Evolutionary conservation across 2,113 vertebrate genomes (phyloP), one percentile per base, ranked within the genome.

Genomic region (Herpetotheres cachinnans): DNA sequence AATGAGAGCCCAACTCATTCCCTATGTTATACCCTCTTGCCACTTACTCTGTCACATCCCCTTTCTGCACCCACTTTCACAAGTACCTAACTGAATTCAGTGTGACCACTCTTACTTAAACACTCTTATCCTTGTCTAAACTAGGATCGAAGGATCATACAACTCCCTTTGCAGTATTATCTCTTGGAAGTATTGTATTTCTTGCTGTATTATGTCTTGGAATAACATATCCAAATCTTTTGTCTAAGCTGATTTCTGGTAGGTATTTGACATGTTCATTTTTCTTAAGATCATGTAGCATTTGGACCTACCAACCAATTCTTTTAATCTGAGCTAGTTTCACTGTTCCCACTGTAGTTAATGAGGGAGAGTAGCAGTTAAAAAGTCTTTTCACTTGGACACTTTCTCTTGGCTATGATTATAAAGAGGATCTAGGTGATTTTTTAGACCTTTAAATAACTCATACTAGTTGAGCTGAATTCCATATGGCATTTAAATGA

Each of bases 381-480:
- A 82, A 93, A 91, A 52, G 6, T 38, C 15, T 81, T 85, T 89
- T 63, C 1, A 1, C 61, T 87, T 56, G 70, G 36, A 36, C 30
- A 59, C 19, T 72, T 93, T 89, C 81, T 85, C 56, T 36, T 29
- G 25, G 36, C 34, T 85, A 9, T 46, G 38, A 76, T 69, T 34
- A 38, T 63, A 87, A 93, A 90, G 73, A 86, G 29, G 42, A 92
- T 81, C 59, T 61, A 86, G 42, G 59, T 67, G 72, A 76, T 87
- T 94, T 94, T 56, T 89, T 55, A 89, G 40, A 86, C 77, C 55
- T 89, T 96, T 91, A 94, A 93, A 82, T 71, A 93, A 78, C 63
- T 86, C 59, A 63, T 42, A 47, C 13, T 18, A 74, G 18, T 59
- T 76, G 65, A 95, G 50, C 62, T 77, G 49, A 91, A 72, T 76